These are phyloP conservation scores for Rallus limicola DNA, from an alignment of 2,113 vertebrate genomes.

Conservation along the genomic window DNA sequence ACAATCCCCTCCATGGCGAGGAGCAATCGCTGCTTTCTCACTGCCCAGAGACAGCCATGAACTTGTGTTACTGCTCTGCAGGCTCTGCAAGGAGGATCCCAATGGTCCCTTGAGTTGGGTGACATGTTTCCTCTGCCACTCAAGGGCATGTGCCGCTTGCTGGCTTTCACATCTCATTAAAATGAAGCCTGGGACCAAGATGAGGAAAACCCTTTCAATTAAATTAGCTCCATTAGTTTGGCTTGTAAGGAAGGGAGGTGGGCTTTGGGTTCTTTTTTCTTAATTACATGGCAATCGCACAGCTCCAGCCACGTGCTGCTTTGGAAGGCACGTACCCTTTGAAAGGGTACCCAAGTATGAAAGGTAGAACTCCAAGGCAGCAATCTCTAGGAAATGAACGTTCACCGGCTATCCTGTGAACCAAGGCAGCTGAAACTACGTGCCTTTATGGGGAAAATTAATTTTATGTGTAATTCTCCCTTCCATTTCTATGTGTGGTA, in stretches of 20 bases:
- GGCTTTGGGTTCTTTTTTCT: not conserved
- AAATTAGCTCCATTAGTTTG: not conserved
- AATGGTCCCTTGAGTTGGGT: not conserved
- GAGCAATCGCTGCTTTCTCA: not conserved
- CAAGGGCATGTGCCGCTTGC: not conserved
- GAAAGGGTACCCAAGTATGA: not conserved
- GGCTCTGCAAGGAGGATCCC: not conserved
- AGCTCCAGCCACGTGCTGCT: not conserved
- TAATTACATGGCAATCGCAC: not conserved
- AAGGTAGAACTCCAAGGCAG: not conserved
- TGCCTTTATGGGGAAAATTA: not conserved
- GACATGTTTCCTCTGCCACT: not conserved
- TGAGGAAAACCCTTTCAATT: not conserved
- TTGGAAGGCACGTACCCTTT: too few species aligned
- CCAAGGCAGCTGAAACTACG: not conserved
- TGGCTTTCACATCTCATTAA: not conserved
- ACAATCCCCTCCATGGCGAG: not conserved
- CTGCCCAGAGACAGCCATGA: too few species aligned
- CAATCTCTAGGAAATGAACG: not conserved
- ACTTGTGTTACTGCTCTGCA: not conserved
- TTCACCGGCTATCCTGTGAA: not conserved
- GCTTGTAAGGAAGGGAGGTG: too few species aligned
- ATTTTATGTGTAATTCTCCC: not conserved
- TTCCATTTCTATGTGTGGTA: slow-evolving; percentile 14
- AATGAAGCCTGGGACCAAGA: too few species aligned